These are phyloP conservation scores for Sciaenops ocellatus DNA, from an alignment of 2,797 vertebrate species.

Conservation along the genomic window DNA sequence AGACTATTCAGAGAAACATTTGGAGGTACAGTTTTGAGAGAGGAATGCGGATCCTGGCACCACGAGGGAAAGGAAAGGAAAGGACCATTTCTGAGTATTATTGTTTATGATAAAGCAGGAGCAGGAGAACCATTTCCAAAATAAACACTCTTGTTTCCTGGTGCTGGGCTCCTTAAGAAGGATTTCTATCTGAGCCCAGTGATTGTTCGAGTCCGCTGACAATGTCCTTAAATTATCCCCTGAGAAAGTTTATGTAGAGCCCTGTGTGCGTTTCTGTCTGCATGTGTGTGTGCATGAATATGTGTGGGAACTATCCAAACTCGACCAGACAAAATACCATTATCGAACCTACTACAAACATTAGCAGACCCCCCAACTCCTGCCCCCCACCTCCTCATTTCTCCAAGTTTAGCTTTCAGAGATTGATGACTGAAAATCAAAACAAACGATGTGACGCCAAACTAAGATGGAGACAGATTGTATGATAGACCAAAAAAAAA, in stretches of 20 bases:
- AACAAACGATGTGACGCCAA: constrained; percentile 35
- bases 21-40: constrained; percentile 44
- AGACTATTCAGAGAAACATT: constrained; percentile 44
- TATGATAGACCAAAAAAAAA: neutral
- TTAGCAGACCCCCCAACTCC: constrained; percentile 6
- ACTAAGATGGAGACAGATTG: constrained; percentile 18
- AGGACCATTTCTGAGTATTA: constrained; percentile 65
- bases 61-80: constrained; percentile 40
- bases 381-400: constrained; percentile 12
- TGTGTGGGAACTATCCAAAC: constrained; percentile 71
- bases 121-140: constrained; percentile 69
- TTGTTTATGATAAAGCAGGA: constrained; percentile 76
- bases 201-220: constrained; percentile 68
- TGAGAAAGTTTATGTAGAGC: constrained; percentile 75
- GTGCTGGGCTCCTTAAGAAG: constrained; percentile 61
- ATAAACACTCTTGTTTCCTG: constrained; percentile 75
- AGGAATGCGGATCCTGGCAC: constrained; percentile 64
- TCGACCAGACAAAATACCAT: constrained; percentile 62
- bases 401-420: constrained; percentile 46
- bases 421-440: constrained; percentile 60
- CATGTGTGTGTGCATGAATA: constrained; percentile 28
- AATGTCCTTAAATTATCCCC: constrained; percentile 77
- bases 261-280: constrained; percentile 14
- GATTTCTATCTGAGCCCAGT: constrained; percentile 55
- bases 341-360: constrained; percentile 58